Evolutionary conservation across 2,797 vertebrate genomes (phyloP), one percentile per base, ranked within the genome.

Genomic region (Agapornis canus): DNA sequence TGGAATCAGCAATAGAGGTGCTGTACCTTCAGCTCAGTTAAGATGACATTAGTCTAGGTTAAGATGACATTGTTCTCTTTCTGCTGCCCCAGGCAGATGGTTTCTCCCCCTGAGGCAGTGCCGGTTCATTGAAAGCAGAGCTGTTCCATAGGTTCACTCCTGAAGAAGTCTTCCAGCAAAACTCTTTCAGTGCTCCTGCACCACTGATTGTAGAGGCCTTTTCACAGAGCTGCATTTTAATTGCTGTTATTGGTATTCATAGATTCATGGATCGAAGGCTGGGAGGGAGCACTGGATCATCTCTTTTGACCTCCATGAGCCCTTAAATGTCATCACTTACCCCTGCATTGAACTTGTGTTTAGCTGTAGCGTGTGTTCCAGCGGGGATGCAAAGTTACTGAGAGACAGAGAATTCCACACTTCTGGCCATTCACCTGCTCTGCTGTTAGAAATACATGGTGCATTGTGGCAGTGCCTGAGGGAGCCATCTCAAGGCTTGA

Each of bases 231-330:
- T 69, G 39, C 31, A 73, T 83, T 92, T 70, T 86, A 88, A 90
- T 84, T 92, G 63, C 54, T 72, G 25, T 42, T 70, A 88, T 90
- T 48, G 42, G 21, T 88, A 94, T 96, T 93, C 92, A 93, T 64
- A 79, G 63, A 84, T 77, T 93, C 80, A 63, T n/a, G 51, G 73
- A 86, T 93, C 7, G 8, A 95, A 95, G 51, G 66, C 86, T 77
- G 81, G 59, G 61, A 93, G 60, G 56, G 60, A 59, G 43, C 32
- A 39, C 3, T 42, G 70, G 63, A 70, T 95, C 90, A 73, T 77
- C 59, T 89, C 85, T 84, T 86, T 77, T 77, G 88, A 94, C 78
- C 81, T 93, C 77, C 17, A 31, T 4, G 23, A 92, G 68, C 47
- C 63, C 51, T 95, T 80, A 86, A 93, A 88, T 86, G 73, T 64